Base-by-base conservation (phyloP, 2,113 vertebrate genomes). In the Pyxicephalus adspersus region DNA sequence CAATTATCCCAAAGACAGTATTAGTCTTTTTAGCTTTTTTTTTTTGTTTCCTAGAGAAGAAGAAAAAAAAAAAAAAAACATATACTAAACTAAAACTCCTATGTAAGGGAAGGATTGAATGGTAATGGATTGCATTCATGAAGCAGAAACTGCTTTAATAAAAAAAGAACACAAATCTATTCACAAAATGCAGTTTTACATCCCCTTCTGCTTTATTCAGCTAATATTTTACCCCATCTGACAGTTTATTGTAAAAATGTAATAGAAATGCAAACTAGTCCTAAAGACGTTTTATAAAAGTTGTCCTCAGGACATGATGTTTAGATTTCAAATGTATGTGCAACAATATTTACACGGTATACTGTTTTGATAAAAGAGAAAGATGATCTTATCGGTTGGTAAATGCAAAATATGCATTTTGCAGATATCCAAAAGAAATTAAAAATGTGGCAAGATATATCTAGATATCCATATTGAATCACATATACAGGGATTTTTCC, bases 211-310 rank as follows among this genome's bases (percentile, higher is more conserved):
- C 64, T 88, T 73, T 63, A 76, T 6, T 28, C n/a, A 76, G 54
- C 83, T 78, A 80, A 80, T 81, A 80, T 23, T 22, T 78, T 86
- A 75, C 68, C 83, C 83, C 66, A 61, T 76, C 83, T 84, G 80
- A 89, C 83, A 89, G 80, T 22, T 86, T 89, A 86, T 90, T 73
- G 86, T 83, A 63, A 28, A 77, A 29, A 2, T 81, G 31, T 65
- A 76, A 31, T 60, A 64, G 61, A 83, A 84, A 80, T 18, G 34
- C 45, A 85, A 19, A 74, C 4, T 19, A 20, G 38, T 64, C 84
- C 73, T 51, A 86, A 84, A 70, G 38, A 0, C 2, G 85, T 77
- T 34, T 64, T 87, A 80, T 84, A 23, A 22, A 74, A 73, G n/a
- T 13, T n/a, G 28, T 29, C 13, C 19, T 16, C 25, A 52, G n/a